These are phyloP conservation scores for Kryphioiulus occultus DNA, from an alignment of 2,888 invertebrate genomes.

Conservation along the genomic window DNA sequence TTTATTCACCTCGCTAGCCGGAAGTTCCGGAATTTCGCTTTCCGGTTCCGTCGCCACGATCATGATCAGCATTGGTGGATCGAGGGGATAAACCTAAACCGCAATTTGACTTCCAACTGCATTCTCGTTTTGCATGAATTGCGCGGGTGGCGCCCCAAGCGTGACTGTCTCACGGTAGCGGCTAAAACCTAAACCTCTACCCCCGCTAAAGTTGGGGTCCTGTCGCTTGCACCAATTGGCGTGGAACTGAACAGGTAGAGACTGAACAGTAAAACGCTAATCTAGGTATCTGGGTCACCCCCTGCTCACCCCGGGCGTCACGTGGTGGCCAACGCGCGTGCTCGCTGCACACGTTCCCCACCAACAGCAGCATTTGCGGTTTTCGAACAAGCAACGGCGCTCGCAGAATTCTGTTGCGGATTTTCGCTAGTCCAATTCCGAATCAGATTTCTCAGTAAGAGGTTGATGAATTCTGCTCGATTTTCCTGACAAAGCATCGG, in stretches of 20 bases:
- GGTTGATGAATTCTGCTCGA: not conserved
- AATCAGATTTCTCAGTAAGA: not conserved
- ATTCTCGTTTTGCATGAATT: not conserved
- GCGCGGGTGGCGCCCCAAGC: not conserved
- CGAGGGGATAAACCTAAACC: not conserved
- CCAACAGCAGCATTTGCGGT: not conserved
- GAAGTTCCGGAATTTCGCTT: not conserved
- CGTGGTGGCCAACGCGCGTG: not conserved
- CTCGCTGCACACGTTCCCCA: not conserved
- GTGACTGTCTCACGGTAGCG: constrained; percentile 31
- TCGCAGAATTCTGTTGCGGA: too few relatives aligned
- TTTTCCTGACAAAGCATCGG: not conserved
- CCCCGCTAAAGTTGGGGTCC: not conserved
- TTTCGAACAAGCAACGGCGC: not conserved
- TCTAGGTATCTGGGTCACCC: constrained; percentile 36
- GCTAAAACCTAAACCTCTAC: not conserved
- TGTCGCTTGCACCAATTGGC: constrained; percentile 18
- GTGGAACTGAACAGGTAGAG: constrained; percentile 29
- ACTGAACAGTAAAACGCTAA: not conserved
- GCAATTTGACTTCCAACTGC: not conserved
- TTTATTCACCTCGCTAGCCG: not conserved
- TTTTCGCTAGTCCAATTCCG: not conserved
- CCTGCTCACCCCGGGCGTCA: not conserved
- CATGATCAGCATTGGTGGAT: not conserved
- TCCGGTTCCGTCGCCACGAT: too few relatives aligned